Conservation (phyloP, 2,113 vertebrate species). For the Ochotona princeps region DNA sequence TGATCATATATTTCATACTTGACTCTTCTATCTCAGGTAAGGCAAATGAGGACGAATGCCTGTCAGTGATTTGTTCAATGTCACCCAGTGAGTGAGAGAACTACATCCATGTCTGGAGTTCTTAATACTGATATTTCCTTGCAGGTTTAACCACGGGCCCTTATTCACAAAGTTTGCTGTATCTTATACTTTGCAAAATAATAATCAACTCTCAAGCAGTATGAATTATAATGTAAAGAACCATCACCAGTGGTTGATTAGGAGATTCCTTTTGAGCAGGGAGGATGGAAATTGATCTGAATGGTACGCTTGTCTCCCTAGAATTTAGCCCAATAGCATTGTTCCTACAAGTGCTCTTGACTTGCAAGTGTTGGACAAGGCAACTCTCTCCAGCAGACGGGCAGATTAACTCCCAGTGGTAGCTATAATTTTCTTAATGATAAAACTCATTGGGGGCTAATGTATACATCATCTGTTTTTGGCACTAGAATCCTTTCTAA, state of each 20-base stretch:
- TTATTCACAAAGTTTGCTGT: not conserved
- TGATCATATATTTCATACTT: not conserved
- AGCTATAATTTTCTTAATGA: conserved; percentile 78
- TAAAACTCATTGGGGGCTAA: conserved; percentile 74
- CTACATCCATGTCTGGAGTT: not conserved
- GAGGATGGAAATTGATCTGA: not conserved
- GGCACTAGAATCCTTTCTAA: conserved; percentile 56
- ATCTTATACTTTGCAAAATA: not conserved
- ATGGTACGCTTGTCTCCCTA: not conserved
- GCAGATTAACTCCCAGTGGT: conserved; percentile 76
- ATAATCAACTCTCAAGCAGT: not conserved
- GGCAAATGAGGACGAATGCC: not conserved
- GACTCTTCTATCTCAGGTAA: not conserved
- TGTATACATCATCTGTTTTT: conserved; percentile 74
- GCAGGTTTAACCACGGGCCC: not conserved
- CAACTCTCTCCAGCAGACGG: conserved; percentile 67
- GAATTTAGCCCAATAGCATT: conserved; percentile 4
- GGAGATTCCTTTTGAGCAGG: not conserved
- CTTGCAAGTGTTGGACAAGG: conserved; percentile 55
- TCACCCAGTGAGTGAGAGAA: not conserved
- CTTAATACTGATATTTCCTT: not conserved
- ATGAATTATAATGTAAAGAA: not conserved
- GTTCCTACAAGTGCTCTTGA: conserved; percentile 25
- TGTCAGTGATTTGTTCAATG: not conserved
- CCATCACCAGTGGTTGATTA: not conserved